Evolutionary conservation across 2,113 vertebrate species (phyloP).

Genomic region (Cryptomyrus ogoouensis): DNA sequence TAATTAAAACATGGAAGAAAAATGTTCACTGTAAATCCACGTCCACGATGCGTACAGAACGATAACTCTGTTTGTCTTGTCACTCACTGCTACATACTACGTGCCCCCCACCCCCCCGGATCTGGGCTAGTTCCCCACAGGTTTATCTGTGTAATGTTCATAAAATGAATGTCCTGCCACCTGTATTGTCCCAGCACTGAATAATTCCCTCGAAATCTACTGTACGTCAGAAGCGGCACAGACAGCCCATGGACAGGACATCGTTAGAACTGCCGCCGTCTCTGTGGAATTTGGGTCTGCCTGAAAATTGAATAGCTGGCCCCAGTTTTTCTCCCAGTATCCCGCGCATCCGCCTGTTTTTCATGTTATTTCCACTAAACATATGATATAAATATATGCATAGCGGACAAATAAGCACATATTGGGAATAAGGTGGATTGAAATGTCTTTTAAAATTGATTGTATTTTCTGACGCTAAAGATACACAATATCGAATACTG

Average conservation of each 20-base stretch:
- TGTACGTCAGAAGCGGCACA: conserved; percentile 36
- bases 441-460: background rate
- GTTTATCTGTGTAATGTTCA: conserved; percentile 47
- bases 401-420: background rate
- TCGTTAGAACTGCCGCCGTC: background rate
- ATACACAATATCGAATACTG: background rate
- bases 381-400: background rate
- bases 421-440: background rate
- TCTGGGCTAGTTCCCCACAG: conserved; percentile 29
- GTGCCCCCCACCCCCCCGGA: conserved; percentile 26
- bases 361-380: background rate
- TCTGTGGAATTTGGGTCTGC: background rate
- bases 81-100: conserved; percentile 16
- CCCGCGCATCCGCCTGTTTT: background rate
- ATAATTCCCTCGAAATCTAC: conserved; percentile 42
- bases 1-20: conserved; percentile 10
- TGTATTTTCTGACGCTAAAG: background rate
- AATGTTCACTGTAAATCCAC: background rate
- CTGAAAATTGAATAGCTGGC: background rate
- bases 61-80: background rate
- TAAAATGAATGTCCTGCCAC: conserved; percentile 39
- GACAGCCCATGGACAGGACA: conserved; percentile 2
- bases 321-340: background rate
- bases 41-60: background rate
- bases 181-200: conserved; percentile 32